phyloP scores from a whole-genome alignment of 2,113 vertebrate species.

The Falco punctatus region DNA sequence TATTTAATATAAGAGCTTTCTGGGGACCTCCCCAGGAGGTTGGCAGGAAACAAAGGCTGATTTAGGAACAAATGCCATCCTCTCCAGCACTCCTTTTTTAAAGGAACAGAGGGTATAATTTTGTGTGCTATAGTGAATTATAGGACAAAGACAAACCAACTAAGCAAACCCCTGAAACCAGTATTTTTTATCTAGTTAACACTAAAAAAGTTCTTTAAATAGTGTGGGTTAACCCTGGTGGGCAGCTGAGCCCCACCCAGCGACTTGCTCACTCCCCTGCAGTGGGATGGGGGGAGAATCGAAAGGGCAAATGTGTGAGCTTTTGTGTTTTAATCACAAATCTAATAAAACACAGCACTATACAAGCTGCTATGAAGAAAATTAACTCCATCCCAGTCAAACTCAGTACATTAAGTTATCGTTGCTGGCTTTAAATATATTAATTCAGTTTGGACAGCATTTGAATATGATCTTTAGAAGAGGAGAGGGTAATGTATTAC shows the following conservation, averaged over 20 bases:
- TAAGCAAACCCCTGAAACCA: not conserved
- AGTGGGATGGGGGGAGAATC: not conserved
- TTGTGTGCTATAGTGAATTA: not conserved
- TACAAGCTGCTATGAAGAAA: not conserved
- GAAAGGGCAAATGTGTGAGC: not conserved
- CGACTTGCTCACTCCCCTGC: accelerated
- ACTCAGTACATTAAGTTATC: not conserved
- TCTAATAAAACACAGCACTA: not conserved
- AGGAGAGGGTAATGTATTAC: not conserved
- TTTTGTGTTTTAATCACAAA: not conserved
- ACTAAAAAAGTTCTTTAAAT: not conserved
- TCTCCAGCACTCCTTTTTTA: not conserved
- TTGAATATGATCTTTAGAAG: not conserved
- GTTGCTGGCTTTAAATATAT: not conserved
- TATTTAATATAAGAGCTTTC: not conserved
- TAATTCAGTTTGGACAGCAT: not conserved
- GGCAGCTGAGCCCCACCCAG: not conserved
- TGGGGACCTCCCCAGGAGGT: not conserved
- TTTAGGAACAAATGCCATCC: not conserved
- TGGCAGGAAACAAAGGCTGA: not conserved
- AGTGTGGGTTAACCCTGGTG: not conserved
- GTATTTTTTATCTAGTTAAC: not conserved
- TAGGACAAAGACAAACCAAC: not conserved
- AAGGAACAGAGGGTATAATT: not conserved
- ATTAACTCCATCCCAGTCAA: not conserved